Conservation (phyloP, 2,888 invertebrate genomes). For the Merodon equestris region DNA sequence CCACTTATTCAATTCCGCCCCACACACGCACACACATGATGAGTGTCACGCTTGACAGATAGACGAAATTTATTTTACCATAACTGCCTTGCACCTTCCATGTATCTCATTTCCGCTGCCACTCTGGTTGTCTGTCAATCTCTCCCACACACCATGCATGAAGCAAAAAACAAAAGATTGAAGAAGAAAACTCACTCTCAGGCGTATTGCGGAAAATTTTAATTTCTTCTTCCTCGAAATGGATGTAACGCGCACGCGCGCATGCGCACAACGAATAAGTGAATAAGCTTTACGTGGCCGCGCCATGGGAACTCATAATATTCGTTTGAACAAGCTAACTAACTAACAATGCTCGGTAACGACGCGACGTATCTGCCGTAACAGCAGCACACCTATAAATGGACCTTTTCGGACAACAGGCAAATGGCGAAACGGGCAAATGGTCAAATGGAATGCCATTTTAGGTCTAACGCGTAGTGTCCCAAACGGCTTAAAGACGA, state of each 20-base stretch:
- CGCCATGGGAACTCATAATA: too few relatives aligned
- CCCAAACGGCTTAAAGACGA: slow-evolving; percentile 41
- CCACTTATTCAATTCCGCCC: too few relatives aligned
- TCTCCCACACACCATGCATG: slow-evolving; percentile 43
- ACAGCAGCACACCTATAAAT: slow-evolving; percentile 53
- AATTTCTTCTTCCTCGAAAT: slow-evolving; percentile 31
- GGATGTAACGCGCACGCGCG: slow-evolving; percentile 16
- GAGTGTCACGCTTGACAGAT: slow-evolving; percentile 57
- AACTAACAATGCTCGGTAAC: too few relatives aligned
- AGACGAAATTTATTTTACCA: slow-evolving; percentile 49
- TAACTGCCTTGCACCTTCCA: not conserved
- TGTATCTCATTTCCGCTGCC: too few relatives aligned
- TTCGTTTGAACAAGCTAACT: too few relatives aligned
- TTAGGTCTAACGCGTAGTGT: slow-evolving; percentile 45
- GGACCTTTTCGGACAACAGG: slow-evolving; percentile 33
- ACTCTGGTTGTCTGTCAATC: slow-evolving; percentile 35
- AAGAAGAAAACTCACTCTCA: not conserved
- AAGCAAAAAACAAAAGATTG: not conserved
- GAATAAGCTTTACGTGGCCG: too few relatives aligned
- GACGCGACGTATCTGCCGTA: not conserved
- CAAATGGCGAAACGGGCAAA: slow-evolving; percentile 13
- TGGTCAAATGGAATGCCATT: slow-evolving; percentile 55
- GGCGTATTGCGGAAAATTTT: slow-evolving; percentile 35
- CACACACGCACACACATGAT: slow-evolving; percentile 48
- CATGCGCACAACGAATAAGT: slow-evolving; percentile 17